These are phyloP conservation scores for Limosa lapponica DNA, from an alignment of 2,797 vertebrate species.

Conservation along the genomic window DNA sequence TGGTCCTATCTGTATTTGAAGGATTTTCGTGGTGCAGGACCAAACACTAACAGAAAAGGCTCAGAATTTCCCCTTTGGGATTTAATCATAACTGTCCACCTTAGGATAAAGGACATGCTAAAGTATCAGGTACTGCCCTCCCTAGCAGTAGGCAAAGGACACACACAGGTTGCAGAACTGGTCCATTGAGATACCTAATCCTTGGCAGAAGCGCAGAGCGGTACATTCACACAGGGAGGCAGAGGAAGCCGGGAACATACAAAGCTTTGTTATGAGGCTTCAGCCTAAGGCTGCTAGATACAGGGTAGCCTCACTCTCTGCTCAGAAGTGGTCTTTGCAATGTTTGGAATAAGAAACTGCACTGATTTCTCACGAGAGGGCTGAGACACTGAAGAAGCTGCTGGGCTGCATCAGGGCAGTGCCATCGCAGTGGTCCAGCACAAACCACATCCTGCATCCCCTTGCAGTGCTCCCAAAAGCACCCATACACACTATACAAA, in stretches of 20 bases:
- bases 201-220: neutral
- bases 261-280: neutral
- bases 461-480: fast-evolving
- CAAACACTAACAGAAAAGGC: neutral
- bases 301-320: fast-evolving
- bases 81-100: neutral
- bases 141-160: neutral
- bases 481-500: fast-evolving
- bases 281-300: neutral
- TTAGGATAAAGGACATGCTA: neutral
- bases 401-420: neutral
- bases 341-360: neutral
- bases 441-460: neutral
- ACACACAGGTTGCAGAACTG: neutral
- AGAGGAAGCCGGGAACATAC: neutral
- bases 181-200: neutral
- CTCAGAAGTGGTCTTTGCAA: neutral
- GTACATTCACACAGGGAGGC: neutral
- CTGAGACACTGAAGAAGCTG: neutral
- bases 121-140: fast-evolving
- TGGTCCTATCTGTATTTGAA: neutral
- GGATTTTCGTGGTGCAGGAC: neutral
- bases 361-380: neutral
- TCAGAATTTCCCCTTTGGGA: neutral
- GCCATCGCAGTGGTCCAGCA: neutral